Evolutionary conservation across 2,797 vertebrate genomes (phyloP).

Genomic region (Erpetoichthys calabaricus): DNA sequence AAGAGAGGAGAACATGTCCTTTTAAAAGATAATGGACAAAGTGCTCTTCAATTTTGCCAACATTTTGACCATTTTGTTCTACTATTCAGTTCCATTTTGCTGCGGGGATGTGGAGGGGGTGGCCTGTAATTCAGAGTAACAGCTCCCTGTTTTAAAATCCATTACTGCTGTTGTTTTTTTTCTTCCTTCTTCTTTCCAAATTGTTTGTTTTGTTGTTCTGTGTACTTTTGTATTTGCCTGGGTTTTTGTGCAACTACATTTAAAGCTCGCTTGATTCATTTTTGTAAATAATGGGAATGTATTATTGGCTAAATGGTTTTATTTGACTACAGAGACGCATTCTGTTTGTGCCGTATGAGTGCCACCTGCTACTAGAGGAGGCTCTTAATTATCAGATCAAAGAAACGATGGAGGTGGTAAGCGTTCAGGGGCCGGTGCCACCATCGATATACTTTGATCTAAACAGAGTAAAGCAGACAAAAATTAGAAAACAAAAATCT

Average conservation of each 20-base stretch:
- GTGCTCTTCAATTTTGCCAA: constrained; percentile 20
- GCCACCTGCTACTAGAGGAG: constrained; percentile 51
- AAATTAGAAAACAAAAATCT: constrained; percentile 32
- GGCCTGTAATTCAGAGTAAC: constrained; percentile 36
- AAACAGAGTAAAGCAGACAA: constrained; percentile 27
- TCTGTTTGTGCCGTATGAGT: constrained; percentile 45
- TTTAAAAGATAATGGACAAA: constrained; percentile 30
- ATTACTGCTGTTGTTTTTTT: constrained; percentile 62
- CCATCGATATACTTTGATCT: constrained; percentile 56
- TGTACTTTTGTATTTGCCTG: constrained; percentile 11
- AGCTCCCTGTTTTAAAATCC: constrained; percentile 33
- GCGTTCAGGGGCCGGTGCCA: constrained; percentile 43
- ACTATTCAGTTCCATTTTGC: constrained; percentile 12
- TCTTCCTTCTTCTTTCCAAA: constrained; percentile 15
- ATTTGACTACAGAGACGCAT: constrained; percentile 18
- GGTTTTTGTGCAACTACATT: background rate
- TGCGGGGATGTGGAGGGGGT: background rate
- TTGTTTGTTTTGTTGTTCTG: constrained; percentile 28
- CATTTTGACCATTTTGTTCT: constrained; percentile 12
- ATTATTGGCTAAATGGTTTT: constrained; percentile 18
- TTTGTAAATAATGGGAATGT: constrained; percentile 3
- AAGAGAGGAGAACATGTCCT: constrained; percentile 4
- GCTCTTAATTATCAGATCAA: constrained; percentile 62
- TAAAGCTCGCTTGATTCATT: background rate
- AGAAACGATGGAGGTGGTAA: constrained; percentile 52